Conservation (phyloP, 2,113 vertebrate genomes). For the Gobio gobio region DNA sequence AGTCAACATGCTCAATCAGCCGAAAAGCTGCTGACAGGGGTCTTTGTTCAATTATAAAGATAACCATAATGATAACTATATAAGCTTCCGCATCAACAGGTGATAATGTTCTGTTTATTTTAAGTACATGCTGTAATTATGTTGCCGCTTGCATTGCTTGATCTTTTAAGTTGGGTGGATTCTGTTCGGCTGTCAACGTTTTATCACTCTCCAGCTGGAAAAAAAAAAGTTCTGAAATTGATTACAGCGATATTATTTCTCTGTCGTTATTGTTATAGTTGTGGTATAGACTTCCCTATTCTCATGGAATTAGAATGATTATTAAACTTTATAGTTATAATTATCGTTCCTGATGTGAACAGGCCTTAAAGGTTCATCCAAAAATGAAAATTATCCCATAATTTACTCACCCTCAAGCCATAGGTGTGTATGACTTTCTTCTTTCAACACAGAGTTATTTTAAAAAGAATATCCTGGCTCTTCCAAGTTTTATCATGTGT, state of each 20-base stretch:
- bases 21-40: no score
- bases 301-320: not conserved
- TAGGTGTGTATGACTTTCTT: no score
- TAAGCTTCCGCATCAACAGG: no score
- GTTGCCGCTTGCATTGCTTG: not conserved
- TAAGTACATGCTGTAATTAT: not conserved
- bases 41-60: no score
- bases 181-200: not conserved
- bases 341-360: not conserved
- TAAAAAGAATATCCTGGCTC: no score
- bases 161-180: not conserved
- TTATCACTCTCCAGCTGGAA: not conserved
- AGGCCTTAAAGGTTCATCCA: not conserved
- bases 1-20: no score
- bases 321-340: not conserved
- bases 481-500: no score
- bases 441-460: no score
- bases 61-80: no score
- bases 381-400: no score
- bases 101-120: no score
- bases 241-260: not conserved
- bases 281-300: not conserved
- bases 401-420: no score
- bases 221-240: not conserved
- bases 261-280: not conserved